phyloP scores from a whole-genome alignment of 2,113 vertebrate species.

The Tragulus kanchil region DNA sequence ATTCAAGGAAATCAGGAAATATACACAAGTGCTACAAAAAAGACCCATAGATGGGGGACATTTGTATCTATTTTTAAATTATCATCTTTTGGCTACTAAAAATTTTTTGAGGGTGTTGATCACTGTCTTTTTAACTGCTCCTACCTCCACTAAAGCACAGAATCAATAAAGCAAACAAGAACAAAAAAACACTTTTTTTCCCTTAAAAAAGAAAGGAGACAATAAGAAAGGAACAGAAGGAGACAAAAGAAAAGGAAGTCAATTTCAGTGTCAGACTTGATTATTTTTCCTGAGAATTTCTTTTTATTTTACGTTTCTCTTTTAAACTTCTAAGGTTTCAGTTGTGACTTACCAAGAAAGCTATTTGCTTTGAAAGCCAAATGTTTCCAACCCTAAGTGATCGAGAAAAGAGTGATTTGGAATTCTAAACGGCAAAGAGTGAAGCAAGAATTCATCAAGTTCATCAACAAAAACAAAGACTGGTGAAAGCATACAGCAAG shows the following conservation, averaged over 20 bases:
- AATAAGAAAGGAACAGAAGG: not conserved
- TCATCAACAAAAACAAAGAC: not conserved
- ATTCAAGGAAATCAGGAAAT: not conserved
- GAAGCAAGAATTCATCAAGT: not conserved
- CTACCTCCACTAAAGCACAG: not conserved
- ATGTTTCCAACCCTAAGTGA: not conserved
- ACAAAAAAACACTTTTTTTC: not conserved
- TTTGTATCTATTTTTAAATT: not conserved
- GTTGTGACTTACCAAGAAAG: slow-evolving; percentile 4
- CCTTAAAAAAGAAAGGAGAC: not conserved
- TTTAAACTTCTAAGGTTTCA: not conserved
- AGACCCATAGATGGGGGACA: not conserved
- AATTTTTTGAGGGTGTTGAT: not conserved
- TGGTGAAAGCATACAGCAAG: not conserved
- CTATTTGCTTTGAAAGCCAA: slow-evolving; percentile 32
- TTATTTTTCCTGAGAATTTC: slow-evolving; percentile 1
- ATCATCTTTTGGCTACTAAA: not conserved
- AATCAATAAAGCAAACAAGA: not conserved
- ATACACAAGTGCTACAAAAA: not conserved
- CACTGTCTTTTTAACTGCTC: not conserved
- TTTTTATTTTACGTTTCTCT: slow-evolving; percentile 44
- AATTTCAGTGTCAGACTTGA: not conserved
- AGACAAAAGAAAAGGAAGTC: not conserved
- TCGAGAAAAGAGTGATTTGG: not conserved
- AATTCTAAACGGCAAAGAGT: not conserved